These are phyloP conservation scores for Virgularia gustaviana DNA, from an alignment of 92 coral and sea anemone species.

Conservation along the genomic window DNA sequence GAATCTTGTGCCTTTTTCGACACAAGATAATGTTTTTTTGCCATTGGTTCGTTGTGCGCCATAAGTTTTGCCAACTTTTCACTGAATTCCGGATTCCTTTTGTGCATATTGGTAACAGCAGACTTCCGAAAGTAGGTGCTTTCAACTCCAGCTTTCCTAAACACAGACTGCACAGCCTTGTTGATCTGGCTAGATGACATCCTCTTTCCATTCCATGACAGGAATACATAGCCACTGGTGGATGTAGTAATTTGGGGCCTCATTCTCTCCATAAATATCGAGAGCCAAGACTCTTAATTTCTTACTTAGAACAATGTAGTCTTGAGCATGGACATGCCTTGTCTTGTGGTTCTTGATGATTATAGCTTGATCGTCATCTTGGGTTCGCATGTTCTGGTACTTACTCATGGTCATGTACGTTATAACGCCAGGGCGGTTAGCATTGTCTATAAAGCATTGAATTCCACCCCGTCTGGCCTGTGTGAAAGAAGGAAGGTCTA, in stretches of 20 bases:
- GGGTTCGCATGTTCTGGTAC: conserved; percentile 11
- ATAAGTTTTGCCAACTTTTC: conserved; percentile 7
- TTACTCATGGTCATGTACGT: too few relatives aligned
- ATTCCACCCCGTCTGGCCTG: too few relatives aligned
- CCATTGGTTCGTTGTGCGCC: conserved; percentile 3
- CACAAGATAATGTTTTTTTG: conserved; percentile 7
- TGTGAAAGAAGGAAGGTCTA: too few relatives aligned
- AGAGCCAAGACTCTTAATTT: conserved; percentile 5
- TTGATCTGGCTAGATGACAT: conserved; percentile 53
- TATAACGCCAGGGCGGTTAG: too few relatives aligned
- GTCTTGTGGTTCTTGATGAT: conserved; percentile 8
- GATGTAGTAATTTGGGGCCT: conserved; percentile 8
- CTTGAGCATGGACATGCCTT: conserved; percentile 3
- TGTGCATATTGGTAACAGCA: conserved; percentile 17
- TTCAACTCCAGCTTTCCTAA: conserved; percentile 37
- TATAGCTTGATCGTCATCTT: background rate
- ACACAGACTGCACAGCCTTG: conserved; percentile 38
- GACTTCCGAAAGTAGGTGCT: conserved; percentile 29
- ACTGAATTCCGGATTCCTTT: too few relatives aligned
- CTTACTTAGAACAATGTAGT: too few relatives aligned
- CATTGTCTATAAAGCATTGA: too few relatives aligned
- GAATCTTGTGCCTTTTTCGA: conserved; percentile 9
- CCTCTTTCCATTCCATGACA: conserved; percentile 46
- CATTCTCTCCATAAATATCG: conserved; percentile 4
- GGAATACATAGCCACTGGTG: conserved; percentile 29